These are phyloP conservation scores for Aphelenchoides fujianensis DNA, from an alignment of 1,140 invertebrate species.

Conservation along the genomic window DNA sequence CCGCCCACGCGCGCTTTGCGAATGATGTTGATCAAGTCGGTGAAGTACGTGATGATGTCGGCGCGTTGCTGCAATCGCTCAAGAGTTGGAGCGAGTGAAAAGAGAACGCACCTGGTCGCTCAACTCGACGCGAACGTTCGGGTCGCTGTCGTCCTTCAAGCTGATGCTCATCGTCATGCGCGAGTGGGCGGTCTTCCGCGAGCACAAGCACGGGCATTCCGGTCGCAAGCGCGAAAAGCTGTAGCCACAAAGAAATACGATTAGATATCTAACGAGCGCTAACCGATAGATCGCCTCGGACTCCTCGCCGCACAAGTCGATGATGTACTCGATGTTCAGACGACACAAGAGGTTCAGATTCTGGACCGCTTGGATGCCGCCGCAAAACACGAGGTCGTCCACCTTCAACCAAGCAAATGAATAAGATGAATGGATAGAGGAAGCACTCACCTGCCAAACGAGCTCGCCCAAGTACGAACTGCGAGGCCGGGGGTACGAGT, in stretches of 20 bases:
- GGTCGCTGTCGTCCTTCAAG: conserved; percentile 29
- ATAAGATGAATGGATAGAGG: too few species aligned
- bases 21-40: conserved; percentile 50
- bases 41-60: conserved; percentile 52
- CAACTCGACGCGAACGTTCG: conserved; percentile 19
- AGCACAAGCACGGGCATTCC: conserved; percentile 46
- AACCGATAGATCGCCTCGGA: conserved; percentile 33
- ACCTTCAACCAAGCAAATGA: too few species aligned
- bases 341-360: conserved; percentile 47
- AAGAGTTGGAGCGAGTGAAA: neutral
- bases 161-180: conserved; percentile 46
- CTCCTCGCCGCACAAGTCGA: conserved; percentile 46
- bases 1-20: conserved; percentile 40
- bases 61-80: conserved; percentile 25
- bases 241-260: too few species aligned
- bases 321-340: conserved; percentile 50
- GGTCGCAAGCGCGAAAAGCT: conserved; percentile 28
- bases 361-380: conserved; percentile 44
- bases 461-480: conserved; percentile 44
- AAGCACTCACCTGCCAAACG: conserved; percentile 41
- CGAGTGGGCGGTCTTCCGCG: conserved; percentile 46
- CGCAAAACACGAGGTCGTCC: conserved; percentile 47
- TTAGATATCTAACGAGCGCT: too few species aligned
- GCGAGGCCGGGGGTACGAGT: conserved; percentile 23
- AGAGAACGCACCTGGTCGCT: neutral